Evolutionary conservation across 2,797 vertebrate genomes (phyloP).

Genomic region (Picus viridis): DNA sequence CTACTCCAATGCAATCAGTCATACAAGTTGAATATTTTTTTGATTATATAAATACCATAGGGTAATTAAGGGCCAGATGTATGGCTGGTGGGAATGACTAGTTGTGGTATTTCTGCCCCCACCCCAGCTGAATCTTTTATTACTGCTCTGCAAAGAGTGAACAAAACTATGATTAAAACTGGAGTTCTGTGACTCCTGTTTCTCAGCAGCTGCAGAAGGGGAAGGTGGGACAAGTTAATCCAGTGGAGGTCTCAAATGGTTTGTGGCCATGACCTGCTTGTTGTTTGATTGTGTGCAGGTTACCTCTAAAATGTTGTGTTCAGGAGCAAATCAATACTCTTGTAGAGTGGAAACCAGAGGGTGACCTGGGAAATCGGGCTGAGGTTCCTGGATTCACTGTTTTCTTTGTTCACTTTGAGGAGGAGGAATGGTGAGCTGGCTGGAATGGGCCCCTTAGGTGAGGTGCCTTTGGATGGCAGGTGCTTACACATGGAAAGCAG

Average conservation of each 20-base stretch:
- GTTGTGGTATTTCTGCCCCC: background rate
- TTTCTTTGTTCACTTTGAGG: background rate
- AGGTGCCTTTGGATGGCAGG: background rate
- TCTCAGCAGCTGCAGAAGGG: background rate
- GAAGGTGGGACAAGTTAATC: background rate
- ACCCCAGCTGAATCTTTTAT: constrained; percentile 39
- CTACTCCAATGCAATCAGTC: constrained; percentile 64
- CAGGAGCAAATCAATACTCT: fast-evolving
- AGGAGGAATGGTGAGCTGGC: background rate
- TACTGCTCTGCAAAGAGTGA: constrained; percentile 33
- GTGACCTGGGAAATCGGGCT: background rate
- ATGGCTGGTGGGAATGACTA: constrained; percentile 45
- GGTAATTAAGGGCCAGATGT: constrained; percentile 74
- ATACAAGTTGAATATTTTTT: constrained; percentile 69
- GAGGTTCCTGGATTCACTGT: background rate
- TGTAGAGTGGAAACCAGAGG: background rate
- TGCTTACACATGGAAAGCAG: background rate
- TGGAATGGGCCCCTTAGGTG: fast-evolving
- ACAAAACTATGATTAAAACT: constrained; percentile 43
- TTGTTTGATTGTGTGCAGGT: background rate
- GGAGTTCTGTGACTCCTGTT: constrained; percentile 1
- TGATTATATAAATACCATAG: constrained; percentile 68
- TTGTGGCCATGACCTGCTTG: background rate
- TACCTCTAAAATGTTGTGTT: fast-evolving
- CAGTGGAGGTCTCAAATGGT: background rate